Evolutionary conservation across 2,113 vertebrate genomes (phyloP), one percentile per base, ranked within the genome.

Genomic region (Pogonocichla stellata): DNA sequence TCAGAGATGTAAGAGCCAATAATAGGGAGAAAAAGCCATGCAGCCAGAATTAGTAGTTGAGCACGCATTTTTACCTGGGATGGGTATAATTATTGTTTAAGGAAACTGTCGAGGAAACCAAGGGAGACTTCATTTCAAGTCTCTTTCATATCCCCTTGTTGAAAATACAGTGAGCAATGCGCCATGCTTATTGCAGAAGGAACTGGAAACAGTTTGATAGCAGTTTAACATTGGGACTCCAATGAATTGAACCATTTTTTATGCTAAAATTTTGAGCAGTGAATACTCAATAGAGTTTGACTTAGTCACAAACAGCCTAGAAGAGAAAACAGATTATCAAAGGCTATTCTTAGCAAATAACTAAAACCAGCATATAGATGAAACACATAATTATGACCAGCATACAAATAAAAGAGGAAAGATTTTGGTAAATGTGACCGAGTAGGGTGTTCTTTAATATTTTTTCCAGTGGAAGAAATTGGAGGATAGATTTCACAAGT

Each of bases 391-490:
- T 57, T 90, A 80, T 86, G 38, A 83, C 8, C 22, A 77, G 20
- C 8, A 38, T 51, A 62, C 10, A 72, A 85, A 85, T 29, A 62
- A 67, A 79, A 83, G 48, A 69, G 3, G 3, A 9, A 25, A 83
- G 19, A 70, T 80, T 80, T 81, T 89, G 24, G 26, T 56, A 87
- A 87, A 82, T 45, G 25, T 73, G 57, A 69, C 11, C 0, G 29
- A 15, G 19, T 31, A 77, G 48, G 48, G 14, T 51, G 65, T 69
- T 88, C 34, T 51, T 71, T 43, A 75, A 74, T 69, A 77, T 60
- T 61, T 42, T 84, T 95, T 95, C 73, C 72, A 85, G 43, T 80
- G 62, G 66, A 90, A 95, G 33, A 88, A 90, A 60, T 5, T 50
- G 14, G 38, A 81, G n/a, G 12, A 66, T 66, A 62, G 24, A 70